Percentiles rank a stretch among this genome's conserved stretches.
Conservation (phyloP, 2,797 vertebrate species). For the Eulemur rubriventer region DNA sequence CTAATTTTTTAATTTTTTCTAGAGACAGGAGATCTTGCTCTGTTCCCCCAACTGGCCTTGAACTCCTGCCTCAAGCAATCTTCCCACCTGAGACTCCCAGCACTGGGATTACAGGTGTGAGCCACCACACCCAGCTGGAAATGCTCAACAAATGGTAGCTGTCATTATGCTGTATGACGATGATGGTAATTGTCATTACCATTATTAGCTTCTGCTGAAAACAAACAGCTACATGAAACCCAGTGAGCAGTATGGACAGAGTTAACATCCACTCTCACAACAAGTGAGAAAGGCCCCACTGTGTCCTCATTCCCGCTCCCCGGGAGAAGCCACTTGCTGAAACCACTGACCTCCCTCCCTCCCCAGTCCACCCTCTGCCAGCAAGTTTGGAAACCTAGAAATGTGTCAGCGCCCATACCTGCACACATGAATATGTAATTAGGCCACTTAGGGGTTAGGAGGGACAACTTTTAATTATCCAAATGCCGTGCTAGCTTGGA, state of each 20-base stretch:
- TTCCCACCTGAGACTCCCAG: too few species aligned
- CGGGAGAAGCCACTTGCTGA: not conserved
- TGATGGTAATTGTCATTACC: not conserved
- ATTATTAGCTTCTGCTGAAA: not conserved
- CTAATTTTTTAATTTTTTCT: too few species aligned
- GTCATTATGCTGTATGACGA: not conserved
- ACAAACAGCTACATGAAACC: not conserved
- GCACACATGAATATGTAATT: not conserved
- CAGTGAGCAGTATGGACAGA: not conserved
- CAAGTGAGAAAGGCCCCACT: not conserved
- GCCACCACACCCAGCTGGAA: too few species aligned
- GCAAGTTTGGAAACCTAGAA: not conserved
- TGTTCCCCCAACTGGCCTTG: too few species aligned
- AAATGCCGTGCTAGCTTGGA: not conserved
- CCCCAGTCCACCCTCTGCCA: fast-evolving
- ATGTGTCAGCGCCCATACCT: not conserved
- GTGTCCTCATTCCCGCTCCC: not conserved
- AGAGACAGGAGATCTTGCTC: too few species aligned
- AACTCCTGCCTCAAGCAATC: too few species aligned
- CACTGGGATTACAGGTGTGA: too few species aligned
- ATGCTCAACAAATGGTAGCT: not conserved
- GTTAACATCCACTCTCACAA: not conserved
- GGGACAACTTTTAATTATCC: not conserved
- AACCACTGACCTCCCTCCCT: not conserved
- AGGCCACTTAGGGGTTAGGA: not conserved